Conservation (phyloP, 2,888 invertebrate species). For the Eugnorisma glareosa region DNA sequence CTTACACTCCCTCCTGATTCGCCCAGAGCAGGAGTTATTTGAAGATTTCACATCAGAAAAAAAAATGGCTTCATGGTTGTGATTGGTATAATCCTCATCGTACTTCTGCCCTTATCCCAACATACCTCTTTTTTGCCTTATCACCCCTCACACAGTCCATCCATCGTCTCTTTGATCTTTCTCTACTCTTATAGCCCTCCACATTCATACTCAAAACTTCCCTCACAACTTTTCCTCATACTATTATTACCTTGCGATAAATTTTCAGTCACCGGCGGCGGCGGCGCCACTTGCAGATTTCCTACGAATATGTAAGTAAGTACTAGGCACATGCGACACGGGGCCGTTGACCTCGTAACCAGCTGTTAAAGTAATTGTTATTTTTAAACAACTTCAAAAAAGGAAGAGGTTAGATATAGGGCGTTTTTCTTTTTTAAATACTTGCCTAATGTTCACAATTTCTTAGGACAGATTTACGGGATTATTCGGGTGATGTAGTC, state of each 20-base stretch:
- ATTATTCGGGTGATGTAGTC: neutral
- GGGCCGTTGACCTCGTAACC: constrained; percentile 16
- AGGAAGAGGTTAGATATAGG: neutral
- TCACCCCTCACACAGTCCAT: neutral
- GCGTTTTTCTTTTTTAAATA: neutral
- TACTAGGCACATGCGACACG: neutral
- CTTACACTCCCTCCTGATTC: too few species aligned
- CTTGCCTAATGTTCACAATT: too few species aligned
- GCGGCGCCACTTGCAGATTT: neutral
- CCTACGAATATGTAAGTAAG: neutral
- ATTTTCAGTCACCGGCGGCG: neutral
- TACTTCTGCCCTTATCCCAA: neutral
- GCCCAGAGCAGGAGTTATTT: too few species aligned
- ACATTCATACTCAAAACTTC: neutral
- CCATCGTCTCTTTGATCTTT: neutral
- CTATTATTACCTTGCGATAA: too few species aligned
- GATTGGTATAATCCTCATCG: neutral
- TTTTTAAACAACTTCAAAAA: neutral
- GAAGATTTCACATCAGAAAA: too few species aligned
- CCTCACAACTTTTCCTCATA: neutral
- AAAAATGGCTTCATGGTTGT: neutral
- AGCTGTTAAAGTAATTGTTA: neutral
- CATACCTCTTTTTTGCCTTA: neutral
- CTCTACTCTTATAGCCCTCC: neutral
- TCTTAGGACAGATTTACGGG: neutral